These are phyloP conservation scores for Turnix velox DNA, from an alignment of 2,113 vertebrate species.

Conservation along the genomic window DNA sequence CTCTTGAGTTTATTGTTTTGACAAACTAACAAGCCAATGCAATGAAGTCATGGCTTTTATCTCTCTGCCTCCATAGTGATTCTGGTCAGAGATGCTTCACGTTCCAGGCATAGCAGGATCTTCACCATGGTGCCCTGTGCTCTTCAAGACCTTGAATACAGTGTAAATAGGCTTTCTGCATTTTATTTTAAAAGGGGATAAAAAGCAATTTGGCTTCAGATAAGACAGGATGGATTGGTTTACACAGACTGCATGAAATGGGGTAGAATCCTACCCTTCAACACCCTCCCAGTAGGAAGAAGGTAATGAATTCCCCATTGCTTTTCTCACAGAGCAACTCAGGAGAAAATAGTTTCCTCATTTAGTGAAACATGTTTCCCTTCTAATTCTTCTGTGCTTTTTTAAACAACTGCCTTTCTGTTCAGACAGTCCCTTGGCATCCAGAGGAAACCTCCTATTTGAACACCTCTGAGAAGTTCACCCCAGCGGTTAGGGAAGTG, in stretches of 20 bases:
- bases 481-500: background rate
- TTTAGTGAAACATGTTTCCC: background rate
- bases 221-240: background rate
- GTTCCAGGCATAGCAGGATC: background rate
- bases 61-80: background rate
- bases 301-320: background rate
- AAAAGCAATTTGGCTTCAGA: background rate
- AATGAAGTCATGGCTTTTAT: background rate
- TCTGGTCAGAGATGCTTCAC: background rate
- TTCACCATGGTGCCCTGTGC: background rate
- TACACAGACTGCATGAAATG: accelerated
- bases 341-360: background rate
- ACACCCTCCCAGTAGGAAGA: background rate
- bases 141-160: background rate
- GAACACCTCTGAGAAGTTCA: background rate
- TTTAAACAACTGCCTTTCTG: background rate
- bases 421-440: background rate
- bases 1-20: background rate
- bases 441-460: background rate
- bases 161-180: background rate
- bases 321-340: background rate
- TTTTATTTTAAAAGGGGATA: background rate
- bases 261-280: background rate
- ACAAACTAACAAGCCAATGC: background rate
- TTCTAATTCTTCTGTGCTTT: background rate